phyloP scores from a whole-genome alignment of 2,888 invertebrate species.

The Acanthosepion pharaonis region DNA sequence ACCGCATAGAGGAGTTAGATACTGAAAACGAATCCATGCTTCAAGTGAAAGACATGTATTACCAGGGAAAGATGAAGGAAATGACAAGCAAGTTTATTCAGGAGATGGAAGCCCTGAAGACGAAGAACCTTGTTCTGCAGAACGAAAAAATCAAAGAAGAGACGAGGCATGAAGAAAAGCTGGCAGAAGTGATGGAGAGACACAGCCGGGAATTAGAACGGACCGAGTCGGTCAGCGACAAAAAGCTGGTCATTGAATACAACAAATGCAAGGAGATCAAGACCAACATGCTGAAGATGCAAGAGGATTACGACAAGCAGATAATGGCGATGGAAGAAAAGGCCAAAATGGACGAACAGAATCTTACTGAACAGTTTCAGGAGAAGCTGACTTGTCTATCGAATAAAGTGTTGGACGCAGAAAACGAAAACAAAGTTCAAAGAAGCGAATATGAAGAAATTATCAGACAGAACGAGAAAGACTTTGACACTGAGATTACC shows the following conservation, averaged over 20 bases:
- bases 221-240: neutral
- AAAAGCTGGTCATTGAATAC: neutral
- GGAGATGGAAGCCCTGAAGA: neutral
- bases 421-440: neutral
- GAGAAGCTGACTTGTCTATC: neutral
- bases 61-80: neutral
- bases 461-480: neutral
- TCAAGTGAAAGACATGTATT: neutral
- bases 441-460: neutral
- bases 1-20: neutral
- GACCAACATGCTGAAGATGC: neutral
- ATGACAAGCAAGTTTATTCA: neutral
- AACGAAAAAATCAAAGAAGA: neutral
- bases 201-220: neutral
- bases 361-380: neutral
- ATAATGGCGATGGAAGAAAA: neutral
- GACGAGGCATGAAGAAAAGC: neutral
- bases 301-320: neutral
- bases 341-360: neutral
- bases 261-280: neutral
- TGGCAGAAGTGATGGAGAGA: neutral
- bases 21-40: neutral
- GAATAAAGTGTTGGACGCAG: neutral
- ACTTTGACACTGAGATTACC: neutral
- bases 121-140: neutral